Evolutionary conservation across 2,113 vertebrate genomes (phyloP).

Genomic region (Lynx canadensis): DNA sequence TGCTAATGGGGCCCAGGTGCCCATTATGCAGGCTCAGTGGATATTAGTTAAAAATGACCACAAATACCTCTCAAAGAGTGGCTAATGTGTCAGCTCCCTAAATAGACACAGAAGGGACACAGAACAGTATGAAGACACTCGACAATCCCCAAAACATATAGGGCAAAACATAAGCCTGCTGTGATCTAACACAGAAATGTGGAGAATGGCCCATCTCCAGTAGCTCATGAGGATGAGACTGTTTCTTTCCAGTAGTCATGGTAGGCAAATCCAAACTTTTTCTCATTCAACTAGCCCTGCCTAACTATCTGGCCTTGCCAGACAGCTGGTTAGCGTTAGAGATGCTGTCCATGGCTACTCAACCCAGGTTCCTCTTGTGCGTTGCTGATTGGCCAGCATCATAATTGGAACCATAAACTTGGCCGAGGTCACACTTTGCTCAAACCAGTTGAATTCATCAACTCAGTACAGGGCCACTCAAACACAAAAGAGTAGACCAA

Average conservation of each 20-base stretch:
- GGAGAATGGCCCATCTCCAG: conserved; percentile 33
- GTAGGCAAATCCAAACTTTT: conserved; percentile 37
- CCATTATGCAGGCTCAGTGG: neutral
- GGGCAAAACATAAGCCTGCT: neutral
- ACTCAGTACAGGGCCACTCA: conserved; percentile 49
- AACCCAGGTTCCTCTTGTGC: conserved; percentile 34
- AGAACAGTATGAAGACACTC: neutral
- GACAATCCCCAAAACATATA: neutral
- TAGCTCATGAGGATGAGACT: neutral
- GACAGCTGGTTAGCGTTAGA: conserved; percentile 76
- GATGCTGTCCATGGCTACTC: conserved; percentile 57
- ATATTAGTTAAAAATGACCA: conserved; percentile 34
- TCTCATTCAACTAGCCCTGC: conserved; percentile 59
- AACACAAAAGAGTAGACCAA: conserved; percentile 56
- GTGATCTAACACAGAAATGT: neutral
- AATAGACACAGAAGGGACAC: conserved; percentile 10
- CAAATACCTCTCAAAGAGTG: conserved; percentile 37
- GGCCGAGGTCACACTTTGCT: conserved; percentile 26
- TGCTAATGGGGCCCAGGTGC: conserved; percentile 43
- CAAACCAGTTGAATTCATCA: conserved; percentile 70
- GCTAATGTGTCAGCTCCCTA: conserved; percentile 19
- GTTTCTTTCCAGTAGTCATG: conserved; percentile 60
- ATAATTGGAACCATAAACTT: conserved; percentile 74
- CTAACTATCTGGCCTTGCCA: conserved; percentile 60
- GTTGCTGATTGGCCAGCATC: conserved; percentile 53